Evolutionary conservation across 2,797 vertebrate genomes (phyloP).

Genomic region (Eospalax fontanierii): DNA sequence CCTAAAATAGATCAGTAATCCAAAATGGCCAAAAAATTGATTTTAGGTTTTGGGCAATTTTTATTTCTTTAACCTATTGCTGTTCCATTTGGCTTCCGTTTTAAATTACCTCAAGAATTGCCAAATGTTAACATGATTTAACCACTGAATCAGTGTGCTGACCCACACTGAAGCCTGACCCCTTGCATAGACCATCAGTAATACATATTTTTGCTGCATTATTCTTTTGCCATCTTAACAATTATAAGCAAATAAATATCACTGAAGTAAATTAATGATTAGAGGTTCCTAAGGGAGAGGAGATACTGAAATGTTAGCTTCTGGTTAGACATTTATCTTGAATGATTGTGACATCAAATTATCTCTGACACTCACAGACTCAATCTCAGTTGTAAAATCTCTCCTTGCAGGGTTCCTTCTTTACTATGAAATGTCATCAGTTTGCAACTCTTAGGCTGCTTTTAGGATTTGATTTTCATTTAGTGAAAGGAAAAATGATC

Average conservation of each 20-base stretch:
- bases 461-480: constrained; percentile 44
- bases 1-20: constrained; percentile 50
- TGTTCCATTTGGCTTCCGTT: constrained; percentile 40
- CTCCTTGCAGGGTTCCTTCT: background rate
- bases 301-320: background rate
- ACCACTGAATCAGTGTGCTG: background rate
- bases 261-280: constrained; percentile 52
- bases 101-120: constrained; percentile 43
- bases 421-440: background rate
- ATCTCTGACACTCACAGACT: background rate
- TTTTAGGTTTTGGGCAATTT: constrained; percentile 13
- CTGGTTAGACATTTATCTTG: background rate
- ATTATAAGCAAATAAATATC: constrained; percentile 47
- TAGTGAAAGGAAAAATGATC: background rate
- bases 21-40: constrained; percentile 49
- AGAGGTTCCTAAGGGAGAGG: background rate
- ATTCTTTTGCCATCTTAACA: constrained; percentile 45
- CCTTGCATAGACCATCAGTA: constrained; percentile 45
- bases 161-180: constrained; percentile 3
- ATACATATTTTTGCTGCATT: constrained; percentile 43
- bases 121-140: background rate
- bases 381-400: background rate
- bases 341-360: background rate
- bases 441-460: background rate
- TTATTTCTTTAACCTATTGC: constrained; percentile 24